Evolutionary conservation across 1,140 invertebrate species (phyloP), one percentile per base, ranked within the genome.

Genomic region (Drosophila mayri): DNA sequence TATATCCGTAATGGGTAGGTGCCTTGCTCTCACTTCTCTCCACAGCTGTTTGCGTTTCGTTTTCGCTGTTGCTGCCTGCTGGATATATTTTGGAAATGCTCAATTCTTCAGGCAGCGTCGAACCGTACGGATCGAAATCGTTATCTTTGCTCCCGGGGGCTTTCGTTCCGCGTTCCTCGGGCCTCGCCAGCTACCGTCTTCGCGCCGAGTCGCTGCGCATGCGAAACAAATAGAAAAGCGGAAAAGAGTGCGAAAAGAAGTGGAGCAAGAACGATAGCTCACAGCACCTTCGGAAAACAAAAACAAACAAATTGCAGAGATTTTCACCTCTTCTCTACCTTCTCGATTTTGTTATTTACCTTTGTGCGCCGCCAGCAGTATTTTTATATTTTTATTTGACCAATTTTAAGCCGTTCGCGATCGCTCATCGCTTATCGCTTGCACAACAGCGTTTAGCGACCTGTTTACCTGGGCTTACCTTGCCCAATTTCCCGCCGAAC

Each of bases 331-430:
- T 16, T 30, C 41, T 38, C 14, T 47, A 67, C 73, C 50, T 61
- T 62, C 28, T n/a, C 14, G 14, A 1, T 9, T 2, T 16, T 1
- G 28, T 5, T 41, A 44, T 62, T 70, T 77, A 40, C 38, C 43
- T 77, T 71, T 74, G 44, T 77, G 84, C 84, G 28, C 43, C n/a
- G 77, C 61, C 76, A 90, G 84, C 85, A 87, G 37, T 74, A 84
- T 75, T 77, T 79, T 30, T 74, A 80, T 74, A 84, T 75, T 77
- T 79, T 30, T 74, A 80, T 75, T 77, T 79, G 43, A 52, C 20
- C 59, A 64, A 57, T 63, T 72, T 67, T 71, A 30, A 30, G 43
- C 4, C 52, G 66, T 49, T 72, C n/a, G 68, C 68, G 20, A 72
- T 72, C 68, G 50, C 68, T 72, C 66, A 71, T 72, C 32, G 68